These are phyloP conservation scores for Amphipoea lucens DNA, from an alignment of 2,888 invertebrate species.

Conservation along the genomic window DNA sequence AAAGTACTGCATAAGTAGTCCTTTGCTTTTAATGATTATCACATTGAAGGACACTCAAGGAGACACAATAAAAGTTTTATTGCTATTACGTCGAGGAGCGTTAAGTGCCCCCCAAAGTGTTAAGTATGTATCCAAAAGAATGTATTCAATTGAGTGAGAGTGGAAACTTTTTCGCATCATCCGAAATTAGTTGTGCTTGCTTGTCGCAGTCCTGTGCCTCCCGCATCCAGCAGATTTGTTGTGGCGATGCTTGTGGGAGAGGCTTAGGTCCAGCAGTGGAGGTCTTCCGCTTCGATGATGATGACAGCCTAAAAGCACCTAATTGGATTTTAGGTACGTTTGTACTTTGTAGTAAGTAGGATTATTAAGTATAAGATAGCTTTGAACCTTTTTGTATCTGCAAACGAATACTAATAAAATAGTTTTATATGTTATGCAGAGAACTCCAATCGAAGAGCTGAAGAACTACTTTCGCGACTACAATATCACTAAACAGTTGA, in stretches of 20 bases:
- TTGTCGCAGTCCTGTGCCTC: too few relatives aligned
- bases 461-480: constrained; percentile 79
- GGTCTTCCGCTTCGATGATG: background rate
- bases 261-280: too few relatives aligned
- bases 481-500: constrained; percentile 76
- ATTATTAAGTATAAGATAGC: background rate
- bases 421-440: constrained; percentile 65
- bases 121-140: background rate
- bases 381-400: background rate
- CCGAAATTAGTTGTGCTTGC: background rate
- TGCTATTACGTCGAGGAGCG: too few relatives aligned
- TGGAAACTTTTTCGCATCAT: background rate
- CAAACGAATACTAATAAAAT: background rate
- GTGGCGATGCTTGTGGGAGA: background rate
- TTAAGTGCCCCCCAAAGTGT: too few relatives aligned
- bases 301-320: too few relatives aligned
- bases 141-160: background rate
- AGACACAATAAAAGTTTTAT: too few relatives aligned
- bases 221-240: background rate
- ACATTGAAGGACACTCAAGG: too few relatives aligned
- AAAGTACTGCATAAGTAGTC: background rate
- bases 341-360: too few relatives aligned
- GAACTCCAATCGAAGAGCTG: constrained; percentile 73
- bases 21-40: background rate
- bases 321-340: background rate